Conservation (phyloP, 1,140 invertebrate genomes). For the Cataglyphis hispanica region DNA sequence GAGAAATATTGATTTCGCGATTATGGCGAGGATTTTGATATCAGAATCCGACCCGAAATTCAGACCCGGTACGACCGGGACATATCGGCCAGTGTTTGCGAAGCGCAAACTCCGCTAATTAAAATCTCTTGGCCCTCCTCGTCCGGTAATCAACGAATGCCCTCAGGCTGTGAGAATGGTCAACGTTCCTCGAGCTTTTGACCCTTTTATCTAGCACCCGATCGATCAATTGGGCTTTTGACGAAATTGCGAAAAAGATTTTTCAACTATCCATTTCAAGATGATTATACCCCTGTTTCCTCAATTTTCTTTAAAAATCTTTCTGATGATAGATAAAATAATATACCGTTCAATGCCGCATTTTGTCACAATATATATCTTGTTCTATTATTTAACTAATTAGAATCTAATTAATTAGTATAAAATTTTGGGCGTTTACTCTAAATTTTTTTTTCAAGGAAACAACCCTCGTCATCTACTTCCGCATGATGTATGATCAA, state of each 20-base stretch:
- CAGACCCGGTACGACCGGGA: conserved; percentile 62
- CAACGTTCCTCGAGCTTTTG: conserved; percentile 74
- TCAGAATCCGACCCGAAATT: conserved; percentile 38
- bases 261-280: background rate
- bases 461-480: conserved; percentile 60
- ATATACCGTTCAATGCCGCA: background rate
- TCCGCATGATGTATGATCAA: conserved; percentile 64
- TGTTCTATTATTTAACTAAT: background rate
- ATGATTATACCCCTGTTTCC: background rate
- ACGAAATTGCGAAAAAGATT: background rate
- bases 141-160: conserved; percentile 84
- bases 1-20: conserved; percentile 26
- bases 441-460: background rate
- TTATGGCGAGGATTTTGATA: conserved; percentile 57
- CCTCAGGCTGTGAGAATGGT: conserved; percentile 82
- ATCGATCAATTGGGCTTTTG: conserved; percentile 25
- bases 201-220: conserved; percentile 65
- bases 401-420: background rate
- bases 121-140: conserved; percentile 84
- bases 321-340: no score
- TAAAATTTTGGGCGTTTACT: background rate
- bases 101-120: conserved; percentile 85
- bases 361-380: background rate
- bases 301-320: background rate
- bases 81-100: conserved; percentile 82